These are phyloP conservation scores for Dipus sagitta DNA, from an alignment of 2,797 vertebrate genomes.

Conservation along the genomic window DNA sequence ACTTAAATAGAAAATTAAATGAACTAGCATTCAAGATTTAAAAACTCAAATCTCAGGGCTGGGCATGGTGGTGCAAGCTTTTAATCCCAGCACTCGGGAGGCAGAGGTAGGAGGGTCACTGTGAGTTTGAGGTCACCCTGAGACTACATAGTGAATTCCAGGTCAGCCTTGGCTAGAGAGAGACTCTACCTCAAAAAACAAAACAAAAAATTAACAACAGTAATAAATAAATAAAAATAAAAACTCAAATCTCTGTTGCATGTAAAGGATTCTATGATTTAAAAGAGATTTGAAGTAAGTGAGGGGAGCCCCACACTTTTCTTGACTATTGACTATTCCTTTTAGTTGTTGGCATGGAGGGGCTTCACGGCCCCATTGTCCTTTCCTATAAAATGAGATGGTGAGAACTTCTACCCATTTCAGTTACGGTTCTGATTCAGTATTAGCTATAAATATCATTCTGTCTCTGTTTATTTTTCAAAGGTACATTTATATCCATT, in stretches of 20 bases:
- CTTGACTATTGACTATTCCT: neutral
- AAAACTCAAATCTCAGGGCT: neutral
- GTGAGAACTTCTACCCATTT: neutral
- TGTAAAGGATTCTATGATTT: neutral
- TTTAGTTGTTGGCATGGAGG: neutral
- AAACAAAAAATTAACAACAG: too few relatives aligned
- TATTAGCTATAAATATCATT: conserved; percentile 58
- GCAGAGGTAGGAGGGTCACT: too few relatives aligned
- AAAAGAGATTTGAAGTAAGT: neutral
- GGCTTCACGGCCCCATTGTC: neutral
- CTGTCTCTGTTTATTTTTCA: conserved; percentile 49
- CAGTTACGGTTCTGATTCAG: conserved; percentile 40
- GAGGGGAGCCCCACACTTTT: neutral
- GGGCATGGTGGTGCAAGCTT: too few relatives aligned
- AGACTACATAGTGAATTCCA: too few relatives aligned
- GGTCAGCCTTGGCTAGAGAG: too few relatives aligned
- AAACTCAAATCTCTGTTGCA: neutral
- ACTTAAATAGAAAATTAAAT: neutral
- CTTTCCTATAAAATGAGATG: neutral
- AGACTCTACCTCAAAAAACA: too few relatives aligned
- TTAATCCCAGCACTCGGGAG: too few relatives aligned
- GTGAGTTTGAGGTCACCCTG: too few relatives aligned
- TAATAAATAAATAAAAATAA: too few relatives aligned
- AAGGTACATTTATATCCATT: conserved; percentile 67
- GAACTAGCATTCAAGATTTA: neutral